phyloP scores from a whole-genome alignment of 2,113 vertebrate genomes.

The Sardina pilchardus region DNA sequence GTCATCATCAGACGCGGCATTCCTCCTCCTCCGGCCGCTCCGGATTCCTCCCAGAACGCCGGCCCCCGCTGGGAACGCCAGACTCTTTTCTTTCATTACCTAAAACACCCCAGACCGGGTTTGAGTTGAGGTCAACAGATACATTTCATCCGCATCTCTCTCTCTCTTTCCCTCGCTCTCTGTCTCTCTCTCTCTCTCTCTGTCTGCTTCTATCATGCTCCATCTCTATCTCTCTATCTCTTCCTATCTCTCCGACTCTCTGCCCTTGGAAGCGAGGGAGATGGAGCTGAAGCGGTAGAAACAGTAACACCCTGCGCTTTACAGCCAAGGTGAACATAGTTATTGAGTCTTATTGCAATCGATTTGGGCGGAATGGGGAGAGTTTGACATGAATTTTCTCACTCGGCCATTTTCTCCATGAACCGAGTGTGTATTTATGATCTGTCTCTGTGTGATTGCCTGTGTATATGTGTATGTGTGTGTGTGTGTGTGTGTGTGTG shows the following conservation, averaged over 20 bases:
- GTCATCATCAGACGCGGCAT: not conserved
- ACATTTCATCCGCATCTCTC: not conserved
- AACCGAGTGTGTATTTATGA: not conserved
- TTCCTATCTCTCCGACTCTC: not conserved
- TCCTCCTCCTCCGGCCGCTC: not conserved
- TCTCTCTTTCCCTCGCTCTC: not conserved
- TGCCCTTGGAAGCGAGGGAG: not conserved
- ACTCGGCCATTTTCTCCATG: not conserved
- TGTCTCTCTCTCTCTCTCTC: not conserved
- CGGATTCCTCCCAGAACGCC: not conserved
- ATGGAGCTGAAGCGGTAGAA: not conserved
- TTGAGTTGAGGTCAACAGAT: not conserved
- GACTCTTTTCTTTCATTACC: not conserved
- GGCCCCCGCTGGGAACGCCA: not conserved
- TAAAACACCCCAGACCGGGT: not conserved
- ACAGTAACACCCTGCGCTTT: not conserved
- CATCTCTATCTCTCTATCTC: not conserved
- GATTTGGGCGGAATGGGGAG: not conserved
- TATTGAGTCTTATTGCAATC: slow-evolving; percentile 6
- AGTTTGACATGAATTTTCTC: slow-evolving; percentile 12
- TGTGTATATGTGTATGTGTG: not conserved
- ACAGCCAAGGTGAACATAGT: slow-evolving; percentile 1
- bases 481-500: not conserved
- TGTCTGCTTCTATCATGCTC: not conserved
- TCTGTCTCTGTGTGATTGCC: not conserved